Evolutionary conservation across 2,797 vertebrate species (phyloP).

Genomic region (Tadarida brasiliensis): DNA sequence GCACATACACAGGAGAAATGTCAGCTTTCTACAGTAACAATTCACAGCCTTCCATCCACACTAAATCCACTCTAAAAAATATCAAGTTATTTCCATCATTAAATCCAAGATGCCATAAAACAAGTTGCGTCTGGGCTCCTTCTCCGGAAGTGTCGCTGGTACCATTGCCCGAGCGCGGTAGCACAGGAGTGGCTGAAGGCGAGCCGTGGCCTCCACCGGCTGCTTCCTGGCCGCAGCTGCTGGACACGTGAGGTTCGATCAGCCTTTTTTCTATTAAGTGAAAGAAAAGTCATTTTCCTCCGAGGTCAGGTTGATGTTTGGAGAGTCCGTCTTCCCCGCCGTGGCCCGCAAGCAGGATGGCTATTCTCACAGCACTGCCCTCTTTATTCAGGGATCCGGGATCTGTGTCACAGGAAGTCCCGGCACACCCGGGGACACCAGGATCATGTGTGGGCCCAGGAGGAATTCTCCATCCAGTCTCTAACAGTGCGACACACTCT

Average conservation of each 20-base stretch:
- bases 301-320: neutral
- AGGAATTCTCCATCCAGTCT: neutral
- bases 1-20: neutral
- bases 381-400: neutral
- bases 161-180: neutral
- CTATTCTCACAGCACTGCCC: neutral
- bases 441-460: neutral
- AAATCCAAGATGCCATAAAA: constrained; percentile 79
- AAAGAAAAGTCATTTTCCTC: constrained; percentile 69
- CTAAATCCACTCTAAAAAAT: constrained; percentile 63
- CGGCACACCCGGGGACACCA: too few species aligned
- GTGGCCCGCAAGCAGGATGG: neutral
- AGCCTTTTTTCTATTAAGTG: constrained; percentile 67
- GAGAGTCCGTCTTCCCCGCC: neutral
- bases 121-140: constrained; percentile 72
- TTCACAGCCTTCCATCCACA: constrained; percentile 56
- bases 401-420: neutral
- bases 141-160: constrained; percentile 70
- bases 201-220: constrained; percentile 23
- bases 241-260: constrained; percentile 70
- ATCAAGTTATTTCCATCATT: constrained; percentile 81
- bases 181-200: constrained; percentile 61
- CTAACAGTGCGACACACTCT: accelerated
- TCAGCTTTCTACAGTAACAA: neutral
- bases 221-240: constrained; percentile 59